Base-by-base conservation (phyloP, 2,888 invertebrate genomes). In the Stenotaenia linearis region DNA sequence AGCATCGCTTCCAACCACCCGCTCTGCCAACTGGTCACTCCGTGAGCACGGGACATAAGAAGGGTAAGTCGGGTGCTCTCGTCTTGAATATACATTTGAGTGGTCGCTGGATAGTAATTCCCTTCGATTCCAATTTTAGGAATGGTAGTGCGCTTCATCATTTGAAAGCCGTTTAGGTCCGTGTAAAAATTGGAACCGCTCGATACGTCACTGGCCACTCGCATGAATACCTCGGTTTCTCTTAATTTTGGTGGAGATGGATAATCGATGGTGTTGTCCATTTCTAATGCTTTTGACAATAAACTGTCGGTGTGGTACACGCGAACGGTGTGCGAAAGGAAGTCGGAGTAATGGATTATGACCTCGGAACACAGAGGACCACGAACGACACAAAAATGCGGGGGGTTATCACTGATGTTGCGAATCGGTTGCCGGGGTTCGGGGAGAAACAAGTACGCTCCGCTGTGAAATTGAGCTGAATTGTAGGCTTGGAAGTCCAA, bases 41-140 rank as follows among this genome's bases (percentile, higher is more conserved):
- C 98, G n/a, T 97, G 94, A 0, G 97, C 95, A 85, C 97, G 96
- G 80, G 93, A 92, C 0, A 95, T 93, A 28, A 97, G 85, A 78
- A 97, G 85, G 0, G 92, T 93, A 40, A 97, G 85, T 15, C 97
- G 85, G 3, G 79, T 78, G 12, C 56, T 81, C 0, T 84, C 88
- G 84, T 96, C 96, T 85, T 96, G 93, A 80, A 96, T 89, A 88
- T 93, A 96, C 0, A 95, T 92, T 89, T 93, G 93, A 0, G 95
- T 92, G 0, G 98, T 96, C 83, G 97, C 94, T 0, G 99, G 99
- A 85, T 95, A 99, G 85, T 96, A 97, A 86, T 99, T 98, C 0
- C 94, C 98, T 86, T 98, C 97, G 79, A 96, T 91, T 0, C 93
- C 93, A 81, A 95, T 90, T 80, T 92, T 89, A 74, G 91, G 91